Evolutionary conservation across 2,888 invertebrate genomes (phyloP).

Genomic region (Trichopoda pennipes): DNA sequence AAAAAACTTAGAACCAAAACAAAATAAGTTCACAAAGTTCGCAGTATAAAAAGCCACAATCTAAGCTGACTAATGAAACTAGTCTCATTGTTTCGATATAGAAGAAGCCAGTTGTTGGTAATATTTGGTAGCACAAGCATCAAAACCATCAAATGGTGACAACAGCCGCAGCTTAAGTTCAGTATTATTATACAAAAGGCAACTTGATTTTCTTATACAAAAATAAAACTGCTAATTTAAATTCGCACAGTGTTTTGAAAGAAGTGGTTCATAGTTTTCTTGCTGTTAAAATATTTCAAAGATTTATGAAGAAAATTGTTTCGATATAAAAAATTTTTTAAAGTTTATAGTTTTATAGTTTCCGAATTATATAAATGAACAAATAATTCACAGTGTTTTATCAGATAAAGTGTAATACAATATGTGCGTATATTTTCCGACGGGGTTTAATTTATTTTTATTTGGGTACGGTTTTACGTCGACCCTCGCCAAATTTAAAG

Average conservation of each 20-base stretch:
- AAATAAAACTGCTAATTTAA: not conserved
- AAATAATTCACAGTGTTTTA: no score
- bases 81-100: slow-evolving; percentile 43
- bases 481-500: no score
- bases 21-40: slow-evolving; percentile 34
- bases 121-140: slow-evolving; percentile 3
- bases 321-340: no score
- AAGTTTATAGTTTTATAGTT: no score
- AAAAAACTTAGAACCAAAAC: slow-evolving; percentile 4
- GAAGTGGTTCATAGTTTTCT: not conserved
- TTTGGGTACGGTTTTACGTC: no score
- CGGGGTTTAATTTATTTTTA: no score
- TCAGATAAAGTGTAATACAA: no score
- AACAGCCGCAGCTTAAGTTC: slow-evolving; percentile 26
- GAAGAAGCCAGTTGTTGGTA: slow-evolving; percentile 34
- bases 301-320: no score
- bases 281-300: no score
- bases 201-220: slow-evolving; percentile 10
- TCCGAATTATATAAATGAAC: no score
- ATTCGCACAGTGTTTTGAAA: slow-evolving; percentile 31
- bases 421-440: no score
- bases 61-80: slow-evolving; percentile 50
- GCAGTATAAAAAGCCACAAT: slow-evolving; percentile 57
- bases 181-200: slow-evolving; percentile 43
- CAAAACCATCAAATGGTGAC: slow-evolving; percentile 12